Conservation (phyloP, 2,113 vertebrate genomes). For the Eurystomus gularis region DNA sequence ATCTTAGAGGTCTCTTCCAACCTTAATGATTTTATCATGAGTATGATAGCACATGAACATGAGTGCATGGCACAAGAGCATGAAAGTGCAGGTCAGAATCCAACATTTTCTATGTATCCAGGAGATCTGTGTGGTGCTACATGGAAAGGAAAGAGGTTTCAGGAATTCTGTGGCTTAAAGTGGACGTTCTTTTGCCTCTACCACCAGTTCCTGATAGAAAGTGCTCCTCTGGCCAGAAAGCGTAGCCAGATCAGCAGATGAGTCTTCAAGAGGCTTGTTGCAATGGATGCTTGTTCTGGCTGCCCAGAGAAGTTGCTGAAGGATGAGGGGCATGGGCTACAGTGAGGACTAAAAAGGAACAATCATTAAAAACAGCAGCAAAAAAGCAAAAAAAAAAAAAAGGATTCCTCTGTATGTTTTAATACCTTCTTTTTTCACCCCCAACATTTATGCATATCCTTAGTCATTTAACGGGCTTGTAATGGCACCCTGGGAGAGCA, state of each 20-base stretch:
- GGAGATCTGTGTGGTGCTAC: neutral
- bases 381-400: neutral
- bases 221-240: neutral
- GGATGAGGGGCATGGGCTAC: neutral
- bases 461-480: constrained; percentile 44
- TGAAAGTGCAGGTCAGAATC: neutral
- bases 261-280: neutral
- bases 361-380: neutral
- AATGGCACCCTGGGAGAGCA: constrained; percentile 28
- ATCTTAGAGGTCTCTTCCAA: too few relatives aligned
- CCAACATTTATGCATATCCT: neutral
- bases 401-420: neutral
- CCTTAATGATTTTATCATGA: neutral
- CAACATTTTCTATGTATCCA: neutral
- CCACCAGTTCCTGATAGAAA: neutral
- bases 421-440: neutral
- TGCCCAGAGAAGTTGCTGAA: neutral
- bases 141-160: neutral
- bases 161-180: neutral
- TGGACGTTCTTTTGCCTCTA: neutral
- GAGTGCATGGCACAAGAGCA: neutral
- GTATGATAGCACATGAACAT: neutral
- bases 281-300: neutral
- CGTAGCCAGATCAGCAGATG: neutral
- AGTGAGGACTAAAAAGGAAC: neutral